phyloP scores from a whole-genome alignment of 1,140 invertebrate genomes.

The Hermatobates lingyangjiaoensis region DNA sequence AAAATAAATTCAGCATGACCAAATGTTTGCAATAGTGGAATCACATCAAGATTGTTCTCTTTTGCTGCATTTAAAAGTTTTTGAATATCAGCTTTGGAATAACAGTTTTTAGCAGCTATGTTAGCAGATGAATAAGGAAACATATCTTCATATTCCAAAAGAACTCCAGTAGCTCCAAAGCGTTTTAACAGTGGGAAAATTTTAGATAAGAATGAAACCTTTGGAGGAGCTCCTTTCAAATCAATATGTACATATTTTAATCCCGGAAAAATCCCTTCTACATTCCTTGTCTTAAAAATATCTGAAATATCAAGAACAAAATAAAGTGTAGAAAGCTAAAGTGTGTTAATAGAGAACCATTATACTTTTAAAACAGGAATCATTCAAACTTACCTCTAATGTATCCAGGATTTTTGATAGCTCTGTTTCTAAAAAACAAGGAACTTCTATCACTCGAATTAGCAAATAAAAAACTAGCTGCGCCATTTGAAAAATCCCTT shows the following conservation, averaged over 20 bases:
- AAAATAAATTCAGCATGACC: conserved; percentile 46
- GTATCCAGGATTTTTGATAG: no score
- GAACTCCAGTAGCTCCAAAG: conserved; percentile 30
- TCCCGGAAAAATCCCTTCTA: not conserved
- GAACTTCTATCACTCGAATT: no score
- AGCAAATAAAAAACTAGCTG: no score
- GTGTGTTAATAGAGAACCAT: no score
- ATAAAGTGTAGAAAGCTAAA: no score
- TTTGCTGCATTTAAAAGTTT: conserved; percentile 6
- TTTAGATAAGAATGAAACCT: conserved; percentile 27
- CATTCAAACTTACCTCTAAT: no score
- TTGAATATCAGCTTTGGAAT: conserved; percentile 18
- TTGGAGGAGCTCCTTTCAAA: conserved; percentile 28
- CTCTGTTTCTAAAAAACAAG: no score
- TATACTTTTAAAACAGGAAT: no score
- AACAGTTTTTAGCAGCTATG: conserved; percentile 25
- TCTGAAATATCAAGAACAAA: not conserved
- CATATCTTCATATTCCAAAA: conserved; percentile 35
- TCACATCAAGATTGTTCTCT: conserved; percentile 27
- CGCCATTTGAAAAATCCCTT: no score
- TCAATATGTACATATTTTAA: conserved; percentile 17
- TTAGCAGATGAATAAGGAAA: conserved; percentile 27
- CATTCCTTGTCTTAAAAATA: not conserved
- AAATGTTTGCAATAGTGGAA: conserved; percentile 51
- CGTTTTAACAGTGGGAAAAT: conserved; percentile 32